Evolutionary conservation across 2,797 vertebrate species (phyloP), one percentile per base, ranked within the genome.

Genomic region (Falco cherrug): DNA sequence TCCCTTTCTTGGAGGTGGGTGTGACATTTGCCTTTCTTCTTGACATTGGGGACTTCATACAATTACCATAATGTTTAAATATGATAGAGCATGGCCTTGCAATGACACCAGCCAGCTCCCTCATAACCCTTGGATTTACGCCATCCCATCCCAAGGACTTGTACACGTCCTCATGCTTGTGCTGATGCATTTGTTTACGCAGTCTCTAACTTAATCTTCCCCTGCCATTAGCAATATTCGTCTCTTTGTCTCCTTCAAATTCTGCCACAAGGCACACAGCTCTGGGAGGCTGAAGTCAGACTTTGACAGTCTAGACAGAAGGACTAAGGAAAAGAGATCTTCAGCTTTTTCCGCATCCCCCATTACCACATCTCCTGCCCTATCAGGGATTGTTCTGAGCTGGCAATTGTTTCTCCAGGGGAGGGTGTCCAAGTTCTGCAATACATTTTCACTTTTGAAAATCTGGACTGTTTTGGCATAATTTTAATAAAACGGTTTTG

Each of bases 111-210:
- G 25, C 17, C 68, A 86, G 57, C 73, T 91, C 53, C 50, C 47
- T 91, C 57, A 7, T 45, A 84, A 68, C 61, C 26, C 45, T 65
- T 95, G 93, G 90, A 88, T 57, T 45, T 29, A 9, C 25, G 83
- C 87, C 90, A 90, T 57, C 43, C 48, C 59, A 51, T 45, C 83
- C 45, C 90, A 90, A 93, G 93, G 94, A 94, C 91, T 87, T 61
- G 63, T 20, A 67, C 56, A 64, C 0, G 0, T 87, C 56, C n/a
- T 37, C 56, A 50, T 53, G 53, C 53, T 87, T 53, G 68, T 3
- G n/a, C 76, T 87, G 50, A 75, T 88, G 64, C 47, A 88, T 68
- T 86, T 37, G 8, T 75, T 94, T 93, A 88, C 4, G 3, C 48
- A 68, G 57, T 7, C 28, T 84, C 33, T 91, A 60, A 93, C 69